phyloP scores from a whole-genome alignment of 2,888 invertebrate species.

The Seira musarum region DNA sequence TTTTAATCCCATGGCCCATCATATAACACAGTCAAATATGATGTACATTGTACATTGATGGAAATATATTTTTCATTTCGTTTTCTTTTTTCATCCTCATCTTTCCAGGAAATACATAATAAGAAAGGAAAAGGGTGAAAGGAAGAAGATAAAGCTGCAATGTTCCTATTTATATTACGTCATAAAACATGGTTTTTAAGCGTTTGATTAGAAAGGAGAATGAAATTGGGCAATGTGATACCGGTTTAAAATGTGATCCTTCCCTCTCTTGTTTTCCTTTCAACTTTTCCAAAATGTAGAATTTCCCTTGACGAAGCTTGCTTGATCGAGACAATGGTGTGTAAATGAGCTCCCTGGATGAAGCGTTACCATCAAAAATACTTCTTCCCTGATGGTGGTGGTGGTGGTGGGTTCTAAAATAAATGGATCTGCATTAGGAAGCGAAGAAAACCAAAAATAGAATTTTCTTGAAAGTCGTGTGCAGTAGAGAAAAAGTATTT shows the following conservation, averaged over 20 bases:
- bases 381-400: conserved; percentile 2
- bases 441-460: neutral
- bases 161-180: conserved; percentile 15
- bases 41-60: conserved; percentile 48
- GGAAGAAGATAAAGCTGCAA: conserved; percentile 6
- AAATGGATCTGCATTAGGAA: neutral
- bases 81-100: conserved; percentile 35
- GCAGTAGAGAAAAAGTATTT: conserved; percentile 10
- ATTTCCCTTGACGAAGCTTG: conserved; percentile 16
- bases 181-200: conserved; percentile 34
- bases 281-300: neutral
- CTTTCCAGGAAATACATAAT: neutral
- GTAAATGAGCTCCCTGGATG: conserved; percentile 39
- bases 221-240: conserved; percentile 22
- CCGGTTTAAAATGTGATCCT: neutral
- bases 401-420: no score
- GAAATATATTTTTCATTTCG: conserved; percentile 50
- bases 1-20: conserved; percentile 49
- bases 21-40: conserved; percentile 22
- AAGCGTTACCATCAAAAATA: neutral
- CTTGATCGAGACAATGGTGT: conserved; percentile 32
- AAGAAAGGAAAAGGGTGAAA: neutral
- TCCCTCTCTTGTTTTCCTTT: conserved; percentile 1
- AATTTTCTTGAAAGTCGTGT: neutral
- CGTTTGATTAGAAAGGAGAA: conserved; percentile 37